Evolutionary conservation across 2,113 vertebrate genomes (phyloP).

Genomic region (Chamaetylas fuelleborni): DNA sequence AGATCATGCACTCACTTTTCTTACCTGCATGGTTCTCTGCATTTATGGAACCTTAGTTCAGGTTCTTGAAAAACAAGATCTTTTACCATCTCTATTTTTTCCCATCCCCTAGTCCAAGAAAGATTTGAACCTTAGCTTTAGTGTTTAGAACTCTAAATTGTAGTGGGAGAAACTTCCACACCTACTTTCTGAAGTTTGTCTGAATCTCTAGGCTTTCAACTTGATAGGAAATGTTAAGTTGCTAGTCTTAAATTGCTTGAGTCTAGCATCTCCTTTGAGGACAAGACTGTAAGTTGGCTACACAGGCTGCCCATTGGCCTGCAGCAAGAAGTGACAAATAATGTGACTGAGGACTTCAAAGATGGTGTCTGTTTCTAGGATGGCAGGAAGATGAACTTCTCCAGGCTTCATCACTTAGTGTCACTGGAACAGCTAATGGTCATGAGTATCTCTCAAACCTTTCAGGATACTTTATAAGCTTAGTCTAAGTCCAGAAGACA

Average conservation of each 20-base stretch:
- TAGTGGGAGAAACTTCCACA: background rate
- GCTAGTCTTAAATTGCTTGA: background rate
- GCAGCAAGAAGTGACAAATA: background rate
- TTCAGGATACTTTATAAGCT: background rate
- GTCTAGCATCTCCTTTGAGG: background rate
- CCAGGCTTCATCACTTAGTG: background rate
- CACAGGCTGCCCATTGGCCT: background rate
- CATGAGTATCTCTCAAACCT: background rate
- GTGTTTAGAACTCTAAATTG: background rate
- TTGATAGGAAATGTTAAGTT: background rate
- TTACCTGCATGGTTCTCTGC: background rate
- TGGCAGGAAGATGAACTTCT: background rate
- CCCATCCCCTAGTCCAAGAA: background rate
- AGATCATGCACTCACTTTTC: background rate
- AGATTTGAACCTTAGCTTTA: background rate
- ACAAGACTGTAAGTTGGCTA: background rate
- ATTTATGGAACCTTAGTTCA: background rate
- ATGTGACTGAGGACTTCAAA: background rate
- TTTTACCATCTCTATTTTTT: background rate
- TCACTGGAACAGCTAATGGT: fast-evolving
- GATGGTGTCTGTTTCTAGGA: background rate
- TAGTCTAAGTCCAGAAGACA: background rate
- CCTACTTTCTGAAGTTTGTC: background rate
- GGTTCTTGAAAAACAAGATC: background rate
- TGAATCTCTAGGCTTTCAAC: background rate